Conservation (phyloP, 2,113 vertebrate species). For the Charina bottae region DNA sequence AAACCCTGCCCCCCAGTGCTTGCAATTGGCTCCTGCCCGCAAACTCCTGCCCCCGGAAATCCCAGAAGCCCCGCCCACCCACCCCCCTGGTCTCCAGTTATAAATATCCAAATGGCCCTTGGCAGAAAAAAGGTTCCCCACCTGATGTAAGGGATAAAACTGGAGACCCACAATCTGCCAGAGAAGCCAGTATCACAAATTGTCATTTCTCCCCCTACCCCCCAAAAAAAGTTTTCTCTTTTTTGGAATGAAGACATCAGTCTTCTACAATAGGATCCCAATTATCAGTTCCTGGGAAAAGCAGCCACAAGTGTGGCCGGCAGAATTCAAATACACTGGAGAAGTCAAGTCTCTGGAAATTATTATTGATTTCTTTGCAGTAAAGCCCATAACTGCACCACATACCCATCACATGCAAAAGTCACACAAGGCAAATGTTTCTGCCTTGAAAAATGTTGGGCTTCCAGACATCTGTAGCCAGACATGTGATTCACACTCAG, state of each 20-base stretch:
- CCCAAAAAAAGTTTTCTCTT: background rate
- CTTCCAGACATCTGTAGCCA: background rate
- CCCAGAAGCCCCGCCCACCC: too few relatives aligned
- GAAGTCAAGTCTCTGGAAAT: background rate
- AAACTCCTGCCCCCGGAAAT: too few relatives aligned
- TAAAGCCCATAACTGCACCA: background rate
- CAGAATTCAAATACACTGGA: too few relatives aligned
- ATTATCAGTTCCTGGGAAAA: background rate
- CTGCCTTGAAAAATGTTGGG: background rate
- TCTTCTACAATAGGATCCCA: too few relatives aligned
- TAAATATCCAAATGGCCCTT: too few relatives aligned
- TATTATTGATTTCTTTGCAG: background rate
- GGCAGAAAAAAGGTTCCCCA: too few relatives aligned
- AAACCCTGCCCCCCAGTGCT: too few relatives aligned
- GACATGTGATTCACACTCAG: background rate
- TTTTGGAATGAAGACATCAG: background rate
- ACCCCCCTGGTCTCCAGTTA: too few relatives aligned
- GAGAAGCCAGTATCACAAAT: background rate
- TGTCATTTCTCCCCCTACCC: background rate
- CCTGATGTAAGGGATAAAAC: background rate
- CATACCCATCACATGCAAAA: background rate
- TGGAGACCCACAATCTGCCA: background rate
- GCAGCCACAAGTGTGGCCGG: background rate
- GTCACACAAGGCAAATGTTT: background rate
- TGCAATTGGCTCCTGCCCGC: too few relatives aligned